Evolutionary conservation across 2,797 vertebrate species (phyloP).

Genomic region (Falco rusticolus): DNA sequence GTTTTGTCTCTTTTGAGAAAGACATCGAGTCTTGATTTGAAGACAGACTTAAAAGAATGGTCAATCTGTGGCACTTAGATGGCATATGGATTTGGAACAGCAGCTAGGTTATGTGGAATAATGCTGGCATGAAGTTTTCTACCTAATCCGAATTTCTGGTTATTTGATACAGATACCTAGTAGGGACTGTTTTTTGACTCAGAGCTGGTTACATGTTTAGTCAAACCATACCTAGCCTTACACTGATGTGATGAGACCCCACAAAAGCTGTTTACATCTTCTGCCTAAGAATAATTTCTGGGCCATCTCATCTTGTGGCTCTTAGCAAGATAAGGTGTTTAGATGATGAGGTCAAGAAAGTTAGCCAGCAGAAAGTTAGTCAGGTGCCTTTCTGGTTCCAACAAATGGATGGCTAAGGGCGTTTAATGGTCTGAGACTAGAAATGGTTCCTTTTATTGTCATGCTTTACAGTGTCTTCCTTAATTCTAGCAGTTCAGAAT

Average conservation of each 20-base stretch:
- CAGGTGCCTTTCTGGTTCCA: neutral
- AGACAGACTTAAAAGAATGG: neutral
- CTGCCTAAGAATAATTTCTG: neutral
- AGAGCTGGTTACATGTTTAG: neutral
- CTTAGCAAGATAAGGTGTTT: neutral
- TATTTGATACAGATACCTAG: neutral
- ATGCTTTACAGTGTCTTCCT: neutral
- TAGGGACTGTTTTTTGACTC: neutral
- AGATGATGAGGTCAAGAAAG: neutral
- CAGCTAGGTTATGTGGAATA: neutral
- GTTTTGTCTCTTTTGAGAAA: neutral
- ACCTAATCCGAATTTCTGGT: neutral
- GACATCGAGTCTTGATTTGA: neutral
- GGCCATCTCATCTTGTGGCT: neutral
- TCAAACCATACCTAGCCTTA: neutral
- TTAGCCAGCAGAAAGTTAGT: neutral
- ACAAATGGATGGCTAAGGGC: neutral
- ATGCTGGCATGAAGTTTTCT: neutral
- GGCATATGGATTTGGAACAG: neutral
- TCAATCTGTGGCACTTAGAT: neutral
- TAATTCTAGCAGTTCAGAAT: neutral
- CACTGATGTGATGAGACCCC: neutral
- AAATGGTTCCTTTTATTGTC: neutral
- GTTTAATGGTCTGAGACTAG: neutral
- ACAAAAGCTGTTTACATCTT: neutral